Conservation (phyloP, 2,888 invertebrate genomes). For the Strigamia transsilvanica region DNA sequence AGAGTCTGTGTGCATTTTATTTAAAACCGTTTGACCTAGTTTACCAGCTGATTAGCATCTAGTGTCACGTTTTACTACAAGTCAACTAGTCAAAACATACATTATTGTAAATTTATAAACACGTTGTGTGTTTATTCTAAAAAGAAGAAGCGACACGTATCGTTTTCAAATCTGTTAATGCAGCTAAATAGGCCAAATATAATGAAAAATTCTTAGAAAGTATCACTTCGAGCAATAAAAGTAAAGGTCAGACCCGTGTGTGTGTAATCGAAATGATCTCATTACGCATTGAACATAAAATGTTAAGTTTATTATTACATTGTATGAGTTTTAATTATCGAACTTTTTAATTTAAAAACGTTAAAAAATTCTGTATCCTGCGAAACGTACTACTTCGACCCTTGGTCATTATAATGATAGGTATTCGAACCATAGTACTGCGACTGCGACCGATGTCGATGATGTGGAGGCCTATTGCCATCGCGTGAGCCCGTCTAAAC, state of each 20-base stretch:
- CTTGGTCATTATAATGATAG: background rate
- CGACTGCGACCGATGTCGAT: background rate
- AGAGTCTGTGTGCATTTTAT: background rate
- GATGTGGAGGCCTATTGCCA: background rate
- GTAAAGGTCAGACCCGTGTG: background rate
- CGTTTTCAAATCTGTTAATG: background rate
- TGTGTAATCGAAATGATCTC: background rate
- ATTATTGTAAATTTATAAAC: background rate
- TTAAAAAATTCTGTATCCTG: background rate
- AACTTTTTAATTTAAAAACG: background rate
- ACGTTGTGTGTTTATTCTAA: background rate
- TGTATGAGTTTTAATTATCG: background rate
- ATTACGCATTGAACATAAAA: background rate
- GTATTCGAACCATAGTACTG: slow-evolving; percentile 3
- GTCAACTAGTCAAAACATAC: background rate
- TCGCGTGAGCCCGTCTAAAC: background rate
- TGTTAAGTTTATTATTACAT: background rate
- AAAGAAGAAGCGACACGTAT: background rate
- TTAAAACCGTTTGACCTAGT: background rate
- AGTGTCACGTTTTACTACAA: background rate
- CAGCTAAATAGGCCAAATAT: background rate
- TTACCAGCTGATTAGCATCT: background rate
- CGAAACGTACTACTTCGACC: background rate
- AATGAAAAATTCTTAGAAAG: background rate
- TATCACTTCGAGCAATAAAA: background rate